Evolutionary conservation across 2,797 vertebrate species (phyloP), one percentile per base, ranked within the genome.

Genomic region (Macropodus opercularis): DNA sequence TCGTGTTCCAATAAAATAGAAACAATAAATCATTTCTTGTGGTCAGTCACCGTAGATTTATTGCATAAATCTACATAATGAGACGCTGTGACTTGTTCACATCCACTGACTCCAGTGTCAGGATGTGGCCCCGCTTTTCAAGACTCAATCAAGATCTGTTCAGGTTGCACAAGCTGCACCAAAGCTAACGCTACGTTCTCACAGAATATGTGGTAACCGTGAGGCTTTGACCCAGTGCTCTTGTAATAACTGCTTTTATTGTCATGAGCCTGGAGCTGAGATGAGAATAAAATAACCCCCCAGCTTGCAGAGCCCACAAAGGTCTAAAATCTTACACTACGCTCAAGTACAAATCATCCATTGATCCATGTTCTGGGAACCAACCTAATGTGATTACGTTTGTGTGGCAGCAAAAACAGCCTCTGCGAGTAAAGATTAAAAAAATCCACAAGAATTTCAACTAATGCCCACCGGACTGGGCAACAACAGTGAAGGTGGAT

Each of bases 291-390:
- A 74, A 58, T 27, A 66, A 57, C 62, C 42, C 29, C 53, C 13
- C 1, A 35, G 38, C 63, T 81, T 80, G 54, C 72, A 77, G 49
- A 69, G 64, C 42, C 26, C 46, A 77, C 72, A 85, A 87, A 81
- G 42, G 49, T 14, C 51, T 55, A 10, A 43, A 44, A 57, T 72
- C 60, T 72, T 64, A 59, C 22, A 59, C 63, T 26, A 23, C 4
- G 2, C 17, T 76, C 34, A 62, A 78, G 66, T 13, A 80, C 67
- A 84, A 80, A 69, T 62, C 46, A 58, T 55, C 65, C 15, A 42
- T 67, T 79, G 79, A 75, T 79, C 46, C 40, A 65, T 44, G 72
- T 64, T 38, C 70, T 81, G 63, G 67, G 58, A 83, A 83, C 76
- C 26, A 17, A 12, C 2, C 0, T 31, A 48, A 63, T 46, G 55